These are phyloP conservation scores for Latrodectus elegans DNA, from an alignment of 2,888 invertebrate species.

Conservation along the genomic window DNA sequence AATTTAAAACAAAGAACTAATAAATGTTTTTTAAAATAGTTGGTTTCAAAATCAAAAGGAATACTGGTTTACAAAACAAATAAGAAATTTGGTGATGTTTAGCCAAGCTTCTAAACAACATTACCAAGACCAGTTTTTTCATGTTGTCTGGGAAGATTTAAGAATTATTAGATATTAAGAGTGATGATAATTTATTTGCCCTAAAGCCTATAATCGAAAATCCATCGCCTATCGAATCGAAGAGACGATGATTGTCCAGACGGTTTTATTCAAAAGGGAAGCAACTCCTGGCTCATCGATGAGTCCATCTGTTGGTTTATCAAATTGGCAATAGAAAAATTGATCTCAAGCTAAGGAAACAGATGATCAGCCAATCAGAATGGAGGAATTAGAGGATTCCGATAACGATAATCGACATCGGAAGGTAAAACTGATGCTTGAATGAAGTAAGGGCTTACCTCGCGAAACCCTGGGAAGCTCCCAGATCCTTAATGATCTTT, in stretches of 20 bases:
- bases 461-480: constrained; percentile 7
- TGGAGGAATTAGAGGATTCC: constrained; percentile 53
- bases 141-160: too few relatives aligned
- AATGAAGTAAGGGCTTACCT: constrained; percentile 16
- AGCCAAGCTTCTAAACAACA: too few relatives aligned
- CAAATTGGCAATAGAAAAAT: constrained; percentile 38
- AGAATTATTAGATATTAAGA: neutral
- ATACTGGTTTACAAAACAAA: too few relatives aligned
- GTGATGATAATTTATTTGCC: neutral
- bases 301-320: constrained; percentile 13
- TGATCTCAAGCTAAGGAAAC: constrained; percentile 36
- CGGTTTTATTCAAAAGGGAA: neutral
- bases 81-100: too few relatives aligned
- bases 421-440: neutral
- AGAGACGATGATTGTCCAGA: neutral
- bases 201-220: neutral
- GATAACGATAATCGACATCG: constrained; percentile 58
- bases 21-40: too few relatives aligned
- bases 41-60: too few relatives aligned
- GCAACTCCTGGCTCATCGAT: neutral
- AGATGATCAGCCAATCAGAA: constrained; percentile 54
- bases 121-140: too few relatives aligned
- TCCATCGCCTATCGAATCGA: constrained; percentile 15
- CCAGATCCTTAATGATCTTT: constrained; percentile 37
- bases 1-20: too few relatives aligned